Conservation (phyloP, 2,797 vertebrate genomes). For the Enteromius afrohamiltoni region DNA sequence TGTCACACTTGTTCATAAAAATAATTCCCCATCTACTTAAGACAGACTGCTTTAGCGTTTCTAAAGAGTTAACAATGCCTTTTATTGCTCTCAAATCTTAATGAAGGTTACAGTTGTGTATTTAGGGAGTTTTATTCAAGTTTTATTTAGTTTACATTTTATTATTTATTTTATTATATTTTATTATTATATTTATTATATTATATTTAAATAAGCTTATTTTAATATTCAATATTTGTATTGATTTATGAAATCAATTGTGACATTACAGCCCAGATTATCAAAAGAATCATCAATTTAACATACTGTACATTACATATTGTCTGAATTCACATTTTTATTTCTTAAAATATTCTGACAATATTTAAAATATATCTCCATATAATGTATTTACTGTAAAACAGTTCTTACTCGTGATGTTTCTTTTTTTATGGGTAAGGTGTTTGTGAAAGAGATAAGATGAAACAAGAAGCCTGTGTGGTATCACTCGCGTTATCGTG, state of each 20-base stretch:
- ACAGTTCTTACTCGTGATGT: background rate
- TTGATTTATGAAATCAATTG: background rate
- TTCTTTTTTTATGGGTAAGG: background rate
- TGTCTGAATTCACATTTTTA: background rate
- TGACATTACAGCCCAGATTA: too few species aligned
- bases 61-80: background rate
- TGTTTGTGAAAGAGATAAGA: slow-evolving; percentile 20
- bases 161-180: background rate
- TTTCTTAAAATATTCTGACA: background rate
- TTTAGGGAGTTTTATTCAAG: background rate
- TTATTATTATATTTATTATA: too few species aligned
- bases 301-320: background rate
- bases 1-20: background rate
- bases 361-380: background rate
- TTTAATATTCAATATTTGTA: background rate
- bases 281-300: background rate
- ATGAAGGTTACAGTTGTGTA: slow-evolving; percentile 1
- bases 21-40: slow-evolving; percentile 5
- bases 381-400: background rate
- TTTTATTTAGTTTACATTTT: background rate
- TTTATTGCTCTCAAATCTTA: background rate
- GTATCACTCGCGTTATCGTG: background rate
- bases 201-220: background rate
- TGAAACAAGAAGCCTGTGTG: background rate
- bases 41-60: background rate